phyloP scores from a whole-genome alignment of 2,888 invertebrate genomes.

The Xylocampa areola region DNA sequence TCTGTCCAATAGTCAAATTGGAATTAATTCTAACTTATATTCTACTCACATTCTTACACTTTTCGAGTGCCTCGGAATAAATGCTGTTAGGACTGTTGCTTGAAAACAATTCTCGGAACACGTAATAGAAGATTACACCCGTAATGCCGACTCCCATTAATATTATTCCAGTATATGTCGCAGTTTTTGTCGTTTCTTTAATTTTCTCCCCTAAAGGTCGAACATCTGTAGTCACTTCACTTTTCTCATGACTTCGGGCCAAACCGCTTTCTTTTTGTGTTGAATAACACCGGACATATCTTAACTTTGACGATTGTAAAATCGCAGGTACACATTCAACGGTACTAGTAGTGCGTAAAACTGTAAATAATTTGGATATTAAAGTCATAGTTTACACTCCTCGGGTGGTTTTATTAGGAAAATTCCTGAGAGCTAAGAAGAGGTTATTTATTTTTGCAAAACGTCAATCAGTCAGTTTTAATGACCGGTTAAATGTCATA shows the following conservation, averaged over 20 bases:
- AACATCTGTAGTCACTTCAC: constrained; percentile 89
- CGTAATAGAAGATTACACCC: constrained; percentile 94
- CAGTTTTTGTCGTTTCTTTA: constrained; percentile 97
- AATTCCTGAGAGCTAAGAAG: constrained; percentile 9
- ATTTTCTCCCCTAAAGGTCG: constrained; percentile 93
- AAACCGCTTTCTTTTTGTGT: constrained; percentile 74
- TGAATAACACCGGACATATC: constrained; percentile 70
- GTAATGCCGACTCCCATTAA: constrained; percentile 95
- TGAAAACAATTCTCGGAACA: constrained; percentile 96
- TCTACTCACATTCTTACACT: constrained; percentile 91
- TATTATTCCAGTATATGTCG: constrained; percentile 95
- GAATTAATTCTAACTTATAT: no score
- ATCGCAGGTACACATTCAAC: constrained; percentile 66
- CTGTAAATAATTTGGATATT: constrained; percentile 79
- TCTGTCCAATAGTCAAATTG: no score
- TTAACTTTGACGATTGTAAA: constrained; percentile 66
- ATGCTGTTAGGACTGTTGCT: constrained; percentile 96
- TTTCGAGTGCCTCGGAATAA: constrained; percentile 94
- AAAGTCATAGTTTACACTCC: constrained; percentile 73
- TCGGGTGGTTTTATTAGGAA: constrained; percentile 5
- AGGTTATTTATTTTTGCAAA: constrained; percentile 33
- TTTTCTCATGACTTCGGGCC: constrained; percentile 77
- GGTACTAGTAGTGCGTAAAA: constrained; percentile 68
- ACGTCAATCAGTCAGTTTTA: background rate
- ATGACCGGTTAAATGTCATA: no score